Evolutionary conservation across 2,113 vertebrate genomes (phyloP).

Genomic region (Progne subis): DNA sequence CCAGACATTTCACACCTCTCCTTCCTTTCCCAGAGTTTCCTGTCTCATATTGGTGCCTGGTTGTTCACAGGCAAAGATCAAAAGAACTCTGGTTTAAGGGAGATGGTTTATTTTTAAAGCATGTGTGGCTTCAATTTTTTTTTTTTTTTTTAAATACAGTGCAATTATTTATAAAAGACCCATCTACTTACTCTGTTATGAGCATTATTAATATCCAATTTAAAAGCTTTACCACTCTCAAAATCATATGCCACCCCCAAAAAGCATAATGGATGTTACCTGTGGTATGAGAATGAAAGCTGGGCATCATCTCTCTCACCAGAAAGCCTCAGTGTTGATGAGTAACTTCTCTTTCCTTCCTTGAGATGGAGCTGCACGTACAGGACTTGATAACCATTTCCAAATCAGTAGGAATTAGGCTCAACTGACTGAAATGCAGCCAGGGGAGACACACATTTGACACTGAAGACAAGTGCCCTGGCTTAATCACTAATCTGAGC

Average conservation of each 20-base stretch:
- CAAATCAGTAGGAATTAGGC: neutral
- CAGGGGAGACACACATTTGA: neutral
- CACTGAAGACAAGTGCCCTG: neutral
- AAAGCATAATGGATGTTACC: neutral
- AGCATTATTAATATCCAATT: neutral
- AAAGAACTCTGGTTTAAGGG: neutral
- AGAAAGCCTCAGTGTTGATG: neutral
- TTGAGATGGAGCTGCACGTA: neutral
- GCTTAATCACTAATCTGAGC: neutral
- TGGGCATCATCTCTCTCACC: neutral
- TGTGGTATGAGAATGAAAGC: neutral
- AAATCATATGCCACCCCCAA: neutral
- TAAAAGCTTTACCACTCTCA: neutral
- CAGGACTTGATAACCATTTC: neutral
- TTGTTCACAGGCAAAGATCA: slow-evolving; percentile 6
- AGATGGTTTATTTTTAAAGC: slow-evolving; percentile 40
- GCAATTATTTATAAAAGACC: neutral
- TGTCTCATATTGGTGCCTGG: neutral
- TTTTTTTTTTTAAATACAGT: neutral
- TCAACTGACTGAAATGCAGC: neutral
- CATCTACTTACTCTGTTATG: neutral
- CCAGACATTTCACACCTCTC: slow-evolving; percentile 59
- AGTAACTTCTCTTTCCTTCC: neutral
- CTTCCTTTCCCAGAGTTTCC: neutral
- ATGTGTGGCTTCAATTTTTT: neutral